Percentiles rank a stretch among this genome's conserved stretches.
Conservation (phyloP, 1,140 invertebrate species). For the Bombus superbus region DNA sequence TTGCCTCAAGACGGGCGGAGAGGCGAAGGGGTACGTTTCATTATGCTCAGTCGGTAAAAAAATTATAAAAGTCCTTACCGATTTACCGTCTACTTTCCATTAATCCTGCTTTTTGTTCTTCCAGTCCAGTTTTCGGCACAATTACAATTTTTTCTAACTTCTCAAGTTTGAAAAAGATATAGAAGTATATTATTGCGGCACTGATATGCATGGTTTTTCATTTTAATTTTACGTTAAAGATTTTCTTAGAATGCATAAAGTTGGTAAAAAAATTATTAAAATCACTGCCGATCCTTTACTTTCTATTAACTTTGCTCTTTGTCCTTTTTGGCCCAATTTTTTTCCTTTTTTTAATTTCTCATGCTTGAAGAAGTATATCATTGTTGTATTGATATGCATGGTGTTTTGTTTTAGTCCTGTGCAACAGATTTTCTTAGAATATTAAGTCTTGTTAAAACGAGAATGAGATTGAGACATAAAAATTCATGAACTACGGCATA, state of each 20-base stretch:
- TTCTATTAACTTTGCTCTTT: too few relatives aligned
- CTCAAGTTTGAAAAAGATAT: neutral
- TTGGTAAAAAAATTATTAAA: too few relatives aligned
- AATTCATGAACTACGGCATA: too few relatives aligned
- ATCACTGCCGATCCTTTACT: too few relatives aligned
- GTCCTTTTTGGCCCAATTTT: too few relatives aligned
- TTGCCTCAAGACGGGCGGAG: constrained; percentile 17
- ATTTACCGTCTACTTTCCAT: neutral
- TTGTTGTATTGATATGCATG: neutral
- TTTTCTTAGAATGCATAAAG: neutral
- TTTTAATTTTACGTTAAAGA: neutral
- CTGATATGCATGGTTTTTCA: neutral
- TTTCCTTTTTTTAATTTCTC: neutral
- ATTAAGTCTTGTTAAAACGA: neutral
- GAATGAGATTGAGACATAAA: neutral
- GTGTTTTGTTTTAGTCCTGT: neutral
- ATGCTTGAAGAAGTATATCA: neutral
- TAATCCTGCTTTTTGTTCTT: neutral
- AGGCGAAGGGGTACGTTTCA: neutral
- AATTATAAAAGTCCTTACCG: neutral
- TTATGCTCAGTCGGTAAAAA: constrained; percentile 12
- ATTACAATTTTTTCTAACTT: neutral
- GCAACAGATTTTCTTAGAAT: neutral
- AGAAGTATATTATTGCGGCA: neutral
- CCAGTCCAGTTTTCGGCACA: too few relatives aligned